Base-by-base conservation (phyloP, 92 coral and sea anemone species). In the Porites lobata region DNA sequence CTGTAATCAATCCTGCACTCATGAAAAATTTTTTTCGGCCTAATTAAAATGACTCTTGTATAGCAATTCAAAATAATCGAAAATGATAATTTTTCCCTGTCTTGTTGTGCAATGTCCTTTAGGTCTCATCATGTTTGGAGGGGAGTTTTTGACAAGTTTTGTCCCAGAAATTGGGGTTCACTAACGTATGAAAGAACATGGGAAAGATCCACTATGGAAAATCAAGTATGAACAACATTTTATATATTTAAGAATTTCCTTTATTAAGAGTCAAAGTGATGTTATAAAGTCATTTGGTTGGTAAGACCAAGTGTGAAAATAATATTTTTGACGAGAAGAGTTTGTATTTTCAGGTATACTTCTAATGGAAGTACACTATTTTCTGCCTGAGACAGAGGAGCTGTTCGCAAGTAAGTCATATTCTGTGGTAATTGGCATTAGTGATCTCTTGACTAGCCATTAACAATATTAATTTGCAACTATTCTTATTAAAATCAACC, bases 81-180 rank as follows among this genome's bases (percentile, higher is more conserved):
- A 29, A 29, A 29, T 29, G 32, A 29, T 29, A 4, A 54, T 54
- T 54, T 54, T 9, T 54, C 59, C 9, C 13, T 54, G 59, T 9
- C 59, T 65, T 65, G 70, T 6, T 29, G 12, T 65, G 11, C 13
- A 5, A 51, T 57, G 7, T 56, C 14, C 29, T 26, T 10, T 77
- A 95, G 98, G 98, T 69, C 89, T 95, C 9, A 90, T 95, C 4
- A 95, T 95, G 98, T 93, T 92, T 93, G 98, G 98, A 61, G 98
- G 98, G 13, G 96, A 93, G 75, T 79, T 88, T 75, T 66, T 95
- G 64, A 91, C 94, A 7, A 94, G 95, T 66, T 95, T 87, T 89
- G 95, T n/a, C 12, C 98, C 96, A 12, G 98, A 95, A 65, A 92
- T 91, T 91, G 98, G 98, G 26, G 87, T 93, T 17, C 96, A 95